Base-by-base conservation (phyloP, 92 coral and sea anemone genomes). In the Metridium senile region DNA sequence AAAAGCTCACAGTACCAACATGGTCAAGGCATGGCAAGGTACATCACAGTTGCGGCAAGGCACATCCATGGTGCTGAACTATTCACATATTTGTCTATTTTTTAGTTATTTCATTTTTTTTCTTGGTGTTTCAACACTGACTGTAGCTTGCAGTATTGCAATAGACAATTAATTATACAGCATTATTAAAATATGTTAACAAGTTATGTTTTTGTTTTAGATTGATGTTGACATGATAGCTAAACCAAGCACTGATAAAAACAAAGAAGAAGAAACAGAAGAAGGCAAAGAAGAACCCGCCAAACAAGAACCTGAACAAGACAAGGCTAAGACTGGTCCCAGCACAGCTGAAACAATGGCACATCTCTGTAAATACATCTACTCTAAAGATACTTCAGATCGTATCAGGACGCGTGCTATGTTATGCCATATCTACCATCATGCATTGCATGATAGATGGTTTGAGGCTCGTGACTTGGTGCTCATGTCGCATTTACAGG, bases 401-500 rank as follows among this genome's bases (percentile, higher is more conserved):
- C 94, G 98, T 9, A 94, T 94, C 72, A 84, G 98, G 30, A 94
- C 98, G 9, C 89, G 98, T 25, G 97, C 98, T 43, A 94, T 94
- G 97, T 83, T 94, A 62, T 95, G 99, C 80, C 97, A 95, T 64
- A 89, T 95, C 17, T 92, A 92, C 61, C 97, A 93, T 56, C 96
- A 89, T 71, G 99, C 97, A 18, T 61, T 95, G 45, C 95, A 95
- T 81, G 93, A 95, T 79, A 74, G 91, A 54, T 95, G 97, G 97
- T 95, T 87, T 84, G 99, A 92, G 67, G 97, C 99, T 66, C 91
- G 99, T 7, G 97, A 95, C 79, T 85, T 95, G 63, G 82, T 95
- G 87, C 92, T 95, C 10, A 95, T 95, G 99, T 95, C 99, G 0
- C 99, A 95, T 79, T 72, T 95, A 31, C 99, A 95, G 68, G 99